Evolutionary conservation across 2,888 invertebrate species (phyloP).

Genomic region (Diadromus collaris): DNA sequence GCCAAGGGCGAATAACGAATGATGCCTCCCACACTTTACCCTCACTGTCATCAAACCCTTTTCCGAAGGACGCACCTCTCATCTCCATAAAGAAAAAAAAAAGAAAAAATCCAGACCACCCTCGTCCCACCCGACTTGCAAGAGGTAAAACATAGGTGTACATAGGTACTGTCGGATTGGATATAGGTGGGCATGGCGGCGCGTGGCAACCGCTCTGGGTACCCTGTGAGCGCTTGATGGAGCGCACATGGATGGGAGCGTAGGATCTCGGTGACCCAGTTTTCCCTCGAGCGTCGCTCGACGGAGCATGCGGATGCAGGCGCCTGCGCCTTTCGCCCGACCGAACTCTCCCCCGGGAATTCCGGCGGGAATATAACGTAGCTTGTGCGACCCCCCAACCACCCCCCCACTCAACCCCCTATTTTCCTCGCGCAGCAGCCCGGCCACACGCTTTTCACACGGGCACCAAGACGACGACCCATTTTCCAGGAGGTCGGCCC

Average conservation of each 20-base stretch:
- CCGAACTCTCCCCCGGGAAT: constrained; percentile 68
- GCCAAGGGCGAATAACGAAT: too few relatives aligned
- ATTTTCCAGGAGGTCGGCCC: constrained; percentile 33
- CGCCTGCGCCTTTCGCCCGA: constrained; percentile 33
- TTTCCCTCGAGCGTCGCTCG: constrained; percentile 55
- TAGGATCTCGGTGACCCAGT: constrained; percentile 69
- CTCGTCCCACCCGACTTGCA: not conserved
- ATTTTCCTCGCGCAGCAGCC: constrained; percentile 11
- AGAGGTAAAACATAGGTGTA: not conserved
- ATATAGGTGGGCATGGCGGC: constrained; percentile 47
- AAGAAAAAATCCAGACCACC: not conserved
- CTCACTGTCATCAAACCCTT: too few relatives aligned
- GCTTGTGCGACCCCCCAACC: not conserved
- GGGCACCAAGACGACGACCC: constrained; percentile 41
- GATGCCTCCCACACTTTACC: too few relatives aligned
- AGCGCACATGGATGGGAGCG: constrained; percentile 33
- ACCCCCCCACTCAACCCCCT: not conserved
- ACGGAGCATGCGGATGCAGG: constrained; percentile 42
- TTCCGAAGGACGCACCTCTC: not conserved
- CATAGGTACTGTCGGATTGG: constrained; percentile 16
- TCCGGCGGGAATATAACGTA: constrained; percentile 69
- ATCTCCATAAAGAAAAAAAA: not conserved
- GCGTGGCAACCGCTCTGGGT: constrained; percentile 57
- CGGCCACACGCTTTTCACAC: constrained; percentile 26
- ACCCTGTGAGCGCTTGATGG: constrained; percentile 28